phyloP scores from a whole-genome alignment of 2,797 vertebrate genomes.

The Molothrus ater region DNA sequence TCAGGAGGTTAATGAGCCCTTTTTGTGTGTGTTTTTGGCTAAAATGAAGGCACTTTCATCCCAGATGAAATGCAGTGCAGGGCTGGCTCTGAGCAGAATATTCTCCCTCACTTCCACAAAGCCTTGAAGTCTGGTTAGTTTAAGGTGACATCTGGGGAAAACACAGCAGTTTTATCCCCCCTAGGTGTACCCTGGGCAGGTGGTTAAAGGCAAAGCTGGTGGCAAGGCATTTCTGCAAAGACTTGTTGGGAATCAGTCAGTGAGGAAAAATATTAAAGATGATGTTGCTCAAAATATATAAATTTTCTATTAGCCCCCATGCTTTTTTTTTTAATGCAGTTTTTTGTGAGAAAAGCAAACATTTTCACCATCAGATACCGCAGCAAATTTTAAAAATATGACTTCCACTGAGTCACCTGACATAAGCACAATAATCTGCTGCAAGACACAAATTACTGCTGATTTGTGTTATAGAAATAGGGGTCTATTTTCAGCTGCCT shows the following conservation, averaged over 20 bases:
- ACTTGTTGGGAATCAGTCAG: not conserved
- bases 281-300: not conserved
- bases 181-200: not conserved
- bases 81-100: not conserved
- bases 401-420: constrained; percentile 19
- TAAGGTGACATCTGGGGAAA: not conserved
- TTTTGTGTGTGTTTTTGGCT: not conserved
- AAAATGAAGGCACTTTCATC: not conserved
- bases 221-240: not conserved
- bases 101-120: not conserved
- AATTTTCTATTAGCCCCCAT: not conserved
- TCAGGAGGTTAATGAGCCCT: not conserved
- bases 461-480: not conserved
- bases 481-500: not conserved
- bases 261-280: not conserved
- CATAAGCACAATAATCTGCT: constrained; percentile 30
- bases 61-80: not conserved
- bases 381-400: constrained; percentile 7
- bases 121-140: not conserved
- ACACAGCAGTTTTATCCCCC: not conserved
- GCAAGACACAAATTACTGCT: constrained; percentile 26
- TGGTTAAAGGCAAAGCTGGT: not conserved
- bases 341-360: not conserved
- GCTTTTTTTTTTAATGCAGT: not conserved
- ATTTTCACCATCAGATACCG: not conserved